Evolutionary conservation across 2,113 vertebrate species (phyloP), one percentile per base, ranked within the genome.

Genomic region (Genyomyrus donnyi): DNA sequence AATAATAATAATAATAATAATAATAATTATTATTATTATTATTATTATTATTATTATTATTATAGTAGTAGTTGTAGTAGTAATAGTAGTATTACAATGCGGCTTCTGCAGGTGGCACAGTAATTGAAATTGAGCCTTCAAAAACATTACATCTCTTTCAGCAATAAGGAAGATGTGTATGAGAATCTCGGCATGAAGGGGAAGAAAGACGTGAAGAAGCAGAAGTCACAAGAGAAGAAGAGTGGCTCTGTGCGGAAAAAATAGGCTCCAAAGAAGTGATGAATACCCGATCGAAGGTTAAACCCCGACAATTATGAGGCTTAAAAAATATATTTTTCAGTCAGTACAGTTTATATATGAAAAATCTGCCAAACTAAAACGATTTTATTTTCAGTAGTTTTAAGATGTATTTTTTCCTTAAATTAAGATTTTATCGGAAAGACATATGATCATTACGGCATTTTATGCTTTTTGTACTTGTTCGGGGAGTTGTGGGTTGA

Each of bases 121-220:
- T 31, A 70, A 48, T 48, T 24, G 48, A 52, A 50, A 31, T 0
- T 87, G 85, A 87, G 46, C 42, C 13, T 49, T 85, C n/a, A 27
- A 19, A 87, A 31, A 84, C 31, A 1, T 50, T 87, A 2, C 88
- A 17, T 91, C 21, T 91, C n/a, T 91, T 89, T 8, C 95, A 98
- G 97, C 92, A 96, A 95, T 93, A 97, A 94, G 91, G 97, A 98
- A 5, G 97, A 98, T 0, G 90, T 98, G 21, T 99, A 99, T 13
- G 98, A 98, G 91, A 99, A 99, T 92, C 48, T 98, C 84, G 95
- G 94, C 0, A 92, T 94, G 0, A 94, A 95, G 89, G 95, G 93
- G 53, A 98, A 97, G 94, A 98, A 97, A 92, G 97, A 98, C 15
- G 91, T 93, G 27, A 96, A 96, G 93, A 98, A 98, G 90, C 95